Base-by-base conservation (phyloP, 1,140 invertebrate genomes). In the Drosophila ambigua region DNA sequence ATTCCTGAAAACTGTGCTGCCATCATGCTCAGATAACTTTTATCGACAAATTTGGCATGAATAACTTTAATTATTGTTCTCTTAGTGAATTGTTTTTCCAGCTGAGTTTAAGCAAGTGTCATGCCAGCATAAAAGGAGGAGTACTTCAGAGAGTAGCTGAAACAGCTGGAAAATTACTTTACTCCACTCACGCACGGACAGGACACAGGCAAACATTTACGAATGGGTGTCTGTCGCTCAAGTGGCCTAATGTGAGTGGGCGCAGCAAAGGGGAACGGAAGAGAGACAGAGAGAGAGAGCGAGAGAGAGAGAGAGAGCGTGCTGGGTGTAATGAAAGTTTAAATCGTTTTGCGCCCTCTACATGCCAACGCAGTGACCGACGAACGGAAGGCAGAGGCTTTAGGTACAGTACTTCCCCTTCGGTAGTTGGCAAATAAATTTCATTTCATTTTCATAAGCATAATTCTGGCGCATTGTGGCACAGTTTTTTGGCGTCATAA, bases 161-260 rank as follows among this genome's bases (percentile, higher is more conserved):
- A 83, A 65, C 80, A 76, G 79, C 79, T 83, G 79, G 80, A 83
- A 83, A 83, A 84, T 84, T 72, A 76, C 79, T 71, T 84, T 72
- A 76, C 79, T 71, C 79, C 61, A 59, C 65, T 71, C 71, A 69
- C 61, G 43, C 35, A 39, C 64, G 35, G 50, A 54, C 44, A 35
- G 35, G 50, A 54, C 44, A 35, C 23, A 31, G 63, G 55, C 43
- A 46, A 41, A 11, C 44, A 55, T 75, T 75, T 82, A 82, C 83
- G 79, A 83, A 72, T 79, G 75, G 75, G 75, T 75, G 79, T 79
- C 79, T 75, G 79, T 79, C 79, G 61, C 68, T 62, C 65, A 79
- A 82, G 79, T 75, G 79, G 79, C 75, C 74, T 49, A 78, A 78
- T 80, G 66, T 26, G 62, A 49, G 26, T 23, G 20, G 44, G 46